These are phyloP conservation scores for Drosophila meridionalis DNA, from an alignment of 2,888 invertebrate species.

Conservation along the genomic window DNA sequence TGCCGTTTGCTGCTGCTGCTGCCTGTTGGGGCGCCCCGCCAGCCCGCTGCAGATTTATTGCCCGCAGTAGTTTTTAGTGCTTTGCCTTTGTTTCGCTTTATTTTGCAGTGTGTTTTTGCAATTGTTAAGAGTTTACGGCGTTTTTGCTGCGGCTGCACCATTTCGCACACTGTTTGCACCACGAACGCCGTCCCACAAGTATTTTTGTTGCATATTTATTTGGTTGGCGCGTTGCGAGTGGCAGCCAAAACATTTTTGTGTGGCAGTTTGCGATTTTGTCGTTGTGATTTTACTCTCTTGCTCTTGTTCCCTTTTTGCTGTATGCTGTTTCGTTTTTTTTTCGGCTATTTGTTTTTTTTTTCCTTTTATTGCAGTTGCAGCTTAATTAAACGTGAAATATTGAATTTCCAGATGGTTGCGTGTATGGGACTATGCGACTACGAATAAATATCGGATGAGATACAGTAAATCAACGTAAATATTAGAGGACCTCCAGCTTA, in stretches of 20 bases:
- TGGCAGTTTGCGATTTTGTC: slow-evolving; percentile 71
- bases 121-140: slow-evolving; percentile 77
- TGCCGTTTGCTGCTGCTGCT: slow-evolving; percentile 14
- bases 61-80: slow-evolving; percentile 72
- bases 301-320: slow-evolving; percentile 13
- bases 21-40: slow-evolving; percentile 7
- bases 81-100: slow-evolving; percentile 56
- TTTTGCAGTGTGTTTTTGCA: slow-evolving; percentile 56
- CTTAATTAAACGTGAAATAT: slow-evolving; percentile 78
- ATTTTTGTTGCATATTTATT: slow-evolving; percentile 62
- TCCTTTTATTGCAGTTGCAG: slow-evolving; percentile 54
- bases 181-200: slow-evolving; percentile 37
- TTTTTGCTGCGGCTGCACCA: slow-evolving; percentile 75
- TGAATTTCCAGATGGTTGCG: slow-evolving; percentile 62
- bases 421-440: slow-evolving; percentile 13
- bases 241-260: slow-evolving; percentile 59
- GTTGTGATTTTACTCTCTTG: slow-evolving; percentile 55
- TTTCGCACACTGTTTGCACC: slow-evolving; percentile 68
- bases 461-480: slow-evolving; percentile 39
- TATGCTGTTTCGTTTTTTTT: slow-evolving; percentile 20
- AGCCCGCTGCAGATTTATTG: slow-evolving; percentile 67
- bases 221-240: slow-evolving; percentile 43
- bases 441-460: slow-evolving; percentile 47
- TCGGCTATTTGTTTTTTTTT: slow-evolving; percentile 31
- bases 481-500: slow-evolving; percentile 31